Evolutionary conservation across 2,888 invertebrate species (phyloP).

Genomic region (Pseudolycoriella hygida): DNA sequence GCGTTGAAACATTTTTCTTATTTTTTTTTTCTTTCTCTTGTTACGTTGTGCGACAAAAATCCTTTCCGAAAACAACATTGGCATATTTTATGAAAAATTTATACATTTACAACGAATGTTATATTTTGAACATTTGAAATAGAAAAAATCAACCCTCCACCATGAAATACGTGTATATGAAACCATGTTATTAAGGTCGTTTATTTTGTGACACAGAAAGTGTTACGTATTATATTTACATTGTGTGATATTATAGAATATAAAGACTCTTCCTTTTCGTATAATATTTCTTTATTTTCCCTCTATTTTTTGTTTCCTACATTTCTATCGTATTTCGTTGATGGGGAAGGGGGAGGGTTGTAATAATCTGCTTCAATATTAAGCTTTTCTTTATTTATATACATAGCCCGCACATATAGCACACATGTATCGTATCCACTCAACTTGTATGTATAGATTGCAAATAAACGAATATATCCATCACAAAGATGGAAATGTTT

Average conservation of each 20-base stretch:
- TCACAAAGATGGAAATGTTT: no score
- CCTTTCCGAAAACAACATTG: not conserved
- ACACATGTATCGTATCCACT: no score
- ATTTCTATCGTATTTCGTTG: not conserved
- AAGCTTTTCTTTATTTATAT: slow-evolving; percentile 1
- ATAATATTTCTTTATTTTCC: not conserved
- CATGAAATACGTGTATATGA: not conserved
- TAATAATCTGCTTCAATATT: not conserved
- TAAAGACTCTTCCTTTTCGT: not conserved
- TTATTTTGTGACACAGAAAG: not conserved
- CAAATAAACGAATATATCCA: no score
- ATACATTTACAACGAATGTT: not conserved
- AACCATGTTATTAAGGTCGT: not conserved
- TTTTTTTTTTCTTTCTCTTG: no score
- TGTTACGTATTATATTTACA: not conserved
- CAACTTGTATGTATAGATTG: no score
- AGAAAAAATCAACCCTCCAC: no score
- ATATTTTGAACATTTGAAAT: no score
- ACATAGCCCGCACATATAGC: not conserved
- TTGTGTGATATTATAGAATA: not conserved
- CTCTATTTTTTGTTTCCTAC: not conserved
- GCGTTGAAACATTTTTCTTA: no score
- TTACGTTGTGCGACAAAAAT: not conserved
- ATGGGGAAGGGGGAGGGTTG: no score
- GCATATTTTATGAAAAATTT: slow-evolving; percentile 1